Base-by-base conservation (phyloP, 1,140 invertebrate genomes). In the Drosophila saltans region DNA sequence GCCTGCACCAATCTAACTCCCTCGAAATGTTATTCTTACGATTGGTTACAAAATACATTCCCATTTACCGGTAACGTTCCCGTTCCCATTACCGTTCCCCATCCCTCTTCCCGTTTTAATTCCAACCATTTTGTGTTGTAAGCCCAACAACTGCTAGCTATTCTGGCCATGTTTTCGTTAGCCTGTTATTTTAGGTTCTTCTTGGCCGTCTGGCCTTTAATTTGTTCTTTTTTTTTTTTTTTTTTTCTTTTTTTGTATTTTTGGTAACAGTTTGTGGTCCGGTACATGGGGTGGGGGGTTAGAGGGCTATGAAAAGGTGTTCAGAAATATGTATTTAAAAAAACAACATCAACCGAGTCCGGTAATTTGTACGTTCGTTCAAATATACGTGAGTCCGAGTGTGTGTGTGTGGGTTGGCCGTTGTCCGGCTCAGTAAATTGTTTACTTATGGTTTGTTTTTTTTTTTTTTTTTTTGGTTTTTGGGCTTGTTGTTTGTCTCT, bases 41-140 rank as follows among this genome's bases (percentile, higher is more conserved):
- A 90, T 90, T 90, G 85, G 85, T 90, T 90, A 90, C 86, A 86
- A 90, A 90, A 84, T 74, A 69, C 64, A 69, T 43, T 56, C 59
- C 72, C 6, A 36, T 36, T 36, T 36, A 36, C 33, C 59, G 24
- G 40, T 40, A 59, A 43, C 24, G 75, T 64, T 75, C 57, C 60
- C 70, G 58, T 68, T 45, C n/a, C 45, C 16, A 16, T n/a, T 16
- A 4, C n/a, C 45, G n/a, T 48, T 48, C 21, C 21, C 45, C 21
- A 7, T 3, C 45, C 45, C 26, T 26, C 21, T 52, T 52, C 7
- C 45, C 21, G 45, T 64, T 70, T 65, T 58, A 26, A 52, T 75
- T 73, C 21, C 78, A 69, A 77, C 83, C 83, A 88, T 88, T 89
- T 89, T 88, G 69, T 78, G 70, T 45, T 45, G 21, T 52, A 10